Evolutionary conservation across 1,140 invertebrate species (phyloP).

Genomic region (Vollenhovia emeryi): DNA sequence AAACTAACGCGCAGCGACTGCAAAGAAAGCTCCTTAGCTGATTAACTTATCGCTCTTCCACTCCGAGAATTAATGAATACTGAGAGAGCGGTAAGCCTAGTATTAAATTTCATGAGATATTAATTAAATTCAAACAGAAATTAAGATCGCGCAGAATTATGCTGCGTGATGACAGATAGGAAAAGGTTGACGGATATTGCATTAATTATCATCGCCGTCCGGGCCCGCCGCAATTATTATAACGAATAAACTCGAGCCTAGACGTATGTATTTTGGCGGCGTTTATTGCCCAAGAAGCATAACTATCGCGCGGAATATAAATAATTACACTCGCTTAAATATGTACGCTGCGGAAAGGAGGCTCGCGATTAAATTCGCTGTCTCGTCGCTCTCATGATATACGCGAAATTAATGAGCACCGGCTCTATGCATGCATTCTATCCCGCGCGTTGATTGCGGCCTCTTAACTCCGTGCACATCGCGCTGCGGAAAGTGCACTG

Average conservation of each 20-base stretch:
- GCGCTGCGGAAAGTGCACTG: constrained; percentile 30
- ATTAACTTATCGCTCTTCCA: constrained; percentile 55
- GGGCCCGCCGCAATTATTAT: neutral
- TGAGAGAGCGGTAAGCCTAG: constrained; percentile 46
- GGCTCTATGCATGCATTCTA: neutral
- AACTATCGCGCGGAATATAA: neutral
- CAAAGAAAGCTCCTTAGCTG: constrained; percentile 51
- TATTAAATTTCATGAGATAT: constrained; percentile 56
- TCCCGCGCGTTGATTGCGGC: constrained; percentile 46
- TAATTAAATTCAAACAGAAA: constrained; percentile 57
- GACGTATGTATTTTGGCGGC: neutral
- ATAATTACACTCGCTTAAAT: neutral
- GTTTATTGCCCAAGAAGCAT: neutral
- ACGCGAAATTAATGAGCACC: constrained; percentile 41
- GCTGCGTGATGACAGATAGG: no score
- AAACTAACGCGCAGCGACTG: constrained; percentile 38
- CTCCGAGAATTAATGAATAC: constrained; percentile 52
- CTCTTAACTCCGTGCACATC: constrained; percentile 29
- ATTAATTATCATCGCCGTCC: neutral
- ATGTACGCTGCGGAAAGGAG: neutral
- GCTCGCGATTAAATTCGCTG: constrained; percentile 23
- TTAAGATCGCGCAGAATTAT: constrained; percentile 37
- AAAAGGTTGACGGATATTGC: neutral
- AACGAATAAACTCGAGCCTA: neutral
- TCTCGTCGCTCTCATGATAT: neutral